Percentiles rank a stretch among this genome's conserved stretches.
Evolutionary conservation across 2,797 vertebrate genomes (phyloP).

Genomic region (Galaxias olidus): DNA sequence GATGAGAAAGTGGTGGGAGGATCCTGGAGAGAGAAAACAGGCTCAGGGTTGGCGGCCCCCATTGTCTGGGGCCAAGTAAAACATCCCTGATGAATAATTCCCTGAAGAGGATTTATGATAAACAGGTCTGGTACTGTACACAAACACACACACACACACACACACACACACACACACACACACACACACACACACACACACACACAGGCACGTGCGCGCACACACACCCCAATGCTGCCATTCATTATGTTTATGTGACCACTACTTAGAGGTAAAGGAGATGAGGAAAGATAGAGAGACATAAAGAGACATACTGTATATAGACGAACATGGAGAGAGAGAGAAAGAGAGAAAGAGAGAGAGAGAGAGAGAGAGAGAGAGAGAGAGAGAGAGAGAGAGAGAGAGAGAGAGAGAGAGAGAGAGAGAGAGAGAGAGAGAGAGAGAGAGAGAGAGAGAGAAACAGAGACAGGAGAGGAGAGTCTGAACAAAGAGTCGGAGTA

Average conservation of each 20-base stretch:
- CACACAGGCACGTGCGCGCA: neutral
- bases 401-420: neutral
- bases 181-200: constrained; percentile 1
- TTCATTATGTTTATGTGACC: too few species aligned
- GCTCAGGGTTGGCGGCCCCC: constrained; percentile 23
- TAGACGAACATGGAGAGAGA: neutral
- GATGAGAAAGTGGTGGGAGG: constrained; percentile 1
- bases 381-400: neutral
- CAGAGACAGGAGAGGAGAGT: too few species aligned
- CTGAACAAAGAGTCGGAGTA: too few species aligned
- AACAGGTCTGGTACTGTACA: constrained; percentile 14
- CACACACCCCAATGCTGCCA: too few species aligned
- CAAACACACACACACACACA: neutral
- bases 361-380: neutral
- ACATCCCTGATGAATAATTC: constrained; percentile 37
- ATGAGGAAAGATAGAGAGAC: too few species aligned
- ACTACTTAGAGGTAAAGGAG: too few species aligned
- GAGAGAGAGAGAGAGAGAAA: too few species aligned
- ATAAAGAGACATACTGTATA: too few species aligned
- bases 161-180: neutral
- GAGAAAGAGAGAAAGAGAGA: neutral
- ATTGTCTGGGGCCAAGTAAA: constrained; percentile 51
- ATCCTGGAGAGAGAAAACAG: constrained; percentile 21
- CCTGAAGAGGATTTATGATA: constrained; percentile 34
- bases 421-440: neutral